Evolutionary conservation across 2,888 invertebrate genomes (phyloP).

Genomic region (Deladenus siricidicola): DNA sequence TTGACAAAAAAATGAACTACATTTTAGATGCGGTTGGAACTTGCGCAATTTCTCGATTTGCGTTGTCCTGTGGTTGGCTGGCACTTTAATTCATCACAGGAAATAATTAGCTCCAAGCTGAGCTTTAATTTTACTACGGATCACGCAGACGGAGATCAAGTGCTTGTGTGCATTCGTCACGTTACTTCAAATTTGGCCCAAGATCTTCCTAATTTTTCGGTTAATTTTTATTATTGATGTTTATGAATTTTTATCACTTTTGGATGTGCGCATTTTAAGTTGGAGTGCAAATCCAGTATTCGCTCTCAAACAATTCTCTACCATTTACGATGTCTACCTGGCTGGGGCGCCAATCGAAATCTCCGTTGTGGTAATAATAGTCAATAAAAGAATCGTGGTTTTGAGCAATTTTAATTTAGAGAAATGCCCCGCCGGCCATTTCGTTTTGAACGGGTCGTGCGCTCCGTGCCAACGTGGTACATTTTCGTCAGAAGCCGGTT

Average conservation of each 20-base stretch:
- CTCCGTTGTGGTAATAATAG: constrained; percentile 26
- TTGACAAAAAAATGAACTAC: no score
- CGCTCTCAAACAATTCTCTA: constrained; percentile 13
- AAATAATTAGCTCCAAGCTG: background rate
- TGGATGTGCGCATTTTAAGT: background rate
- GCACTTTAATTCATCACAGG: constrained; percentile 2
- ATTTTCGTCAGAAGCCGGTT: constrained; percentile 12
- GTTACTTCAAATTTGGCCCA: background rate
- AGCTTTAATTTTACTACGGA: constrained; percentile 4
- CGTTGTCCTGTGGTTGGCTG: background rate
- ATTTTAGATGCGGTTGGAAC: constrained; percentile 1
- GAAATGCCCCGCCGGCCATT: constrained; percentile 26
- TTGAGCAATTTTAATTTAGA: background rate
- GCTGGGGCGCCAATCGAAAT: constrained; percentile 30
- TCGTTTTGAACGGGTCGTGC: constrained; percentile 17
- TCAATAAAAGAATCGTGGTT: background rate
- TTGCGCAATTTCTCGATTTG: background rate
- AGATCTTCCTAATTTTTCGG: background rate
- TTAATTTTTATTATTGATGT: background rate
- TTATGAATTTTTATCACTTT: background rate
- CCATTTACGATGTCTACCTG: constrained; percentile 23
- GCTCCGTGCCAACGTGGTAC: constrained; percentile 17
- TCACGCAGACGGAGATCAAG: background rate
- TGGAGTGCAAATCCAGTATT: constrained; percentile 1
- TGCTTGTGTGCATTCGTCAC: background rate